Percentiles rank a stretch among this genome's conserved stretches.
Evolutionary conservation across 2,113 vertebrate species (phyloP).

Genomic region (Entosphenus tridentatus): DNA sequence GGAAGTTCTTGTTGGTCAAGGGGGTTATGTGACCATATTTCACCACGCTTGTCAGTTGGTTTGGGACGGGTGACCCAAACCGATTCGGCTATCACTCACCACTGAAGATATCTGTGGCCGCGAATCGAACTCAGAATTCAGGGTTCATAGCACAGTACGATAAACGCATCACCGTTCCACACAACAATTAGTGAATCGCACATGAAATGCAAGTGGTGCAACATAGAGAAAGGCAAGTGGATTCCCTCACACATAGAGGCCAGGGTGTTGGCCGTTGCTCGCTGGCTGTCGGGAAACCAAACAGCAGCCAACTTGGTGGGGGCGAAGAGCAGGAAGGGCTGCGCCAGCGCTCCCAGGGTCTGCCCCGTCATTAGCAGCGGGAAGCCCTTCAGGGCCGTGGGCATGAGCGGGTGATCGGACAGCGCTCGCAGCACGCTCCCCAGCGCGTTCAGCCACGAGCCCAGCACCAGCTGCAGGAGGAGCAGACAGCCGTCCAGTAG

Average conservation of each 20-base stretch:
- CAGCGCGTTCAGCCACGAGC: conserved; percentile 51
- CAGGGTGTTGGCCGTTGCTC: conserved; percentile 60
- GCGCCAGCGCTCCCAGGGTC: conserved; percentile 46
- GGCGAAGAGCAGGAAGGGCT: conserved; percentile 60
- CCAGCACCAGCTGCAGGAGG: conserved; percentile 35
- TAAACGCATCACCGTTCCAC: too few species aligned
- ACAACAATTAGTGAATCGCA: not conserved
- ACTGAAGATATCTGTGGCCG: too few species aligned
- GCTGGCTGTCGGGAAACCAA: conserved; percentile 77
- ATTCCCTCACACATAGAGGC: conserved; percentile 61
- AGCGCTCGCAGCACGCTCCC: conserved; percentile 34
- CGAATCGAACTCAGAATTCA: too few species aligned
- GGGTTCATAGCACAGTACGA: too few species aligned
- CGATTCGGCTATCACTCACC: too few species aligned
- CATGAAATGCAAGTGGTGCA: not conserved
- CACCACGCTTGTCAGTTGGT: too few species aligned
- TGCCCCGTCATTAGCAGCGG: conserved; percentile 42
- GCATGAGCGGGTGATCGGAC: conserved; percentile 9
- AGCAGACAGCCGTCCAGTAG: too few species aligned
- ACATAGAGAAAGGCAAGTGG: not conserved
- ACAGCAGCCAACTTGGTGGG: conserved; percentile 69
- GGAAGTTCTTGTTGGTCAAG: too few species aligned
- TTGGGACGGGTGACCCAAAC: too few species aligned
- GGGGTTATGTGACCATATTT: too few species aligned
- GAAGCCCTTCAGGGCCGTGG: conserved; percentile 12